These are phyloP conservation scores for Alcedo atthis DNA, from an alignment of 2,797 vertebrate genomes.

Conservation along the genomic window DNA sequence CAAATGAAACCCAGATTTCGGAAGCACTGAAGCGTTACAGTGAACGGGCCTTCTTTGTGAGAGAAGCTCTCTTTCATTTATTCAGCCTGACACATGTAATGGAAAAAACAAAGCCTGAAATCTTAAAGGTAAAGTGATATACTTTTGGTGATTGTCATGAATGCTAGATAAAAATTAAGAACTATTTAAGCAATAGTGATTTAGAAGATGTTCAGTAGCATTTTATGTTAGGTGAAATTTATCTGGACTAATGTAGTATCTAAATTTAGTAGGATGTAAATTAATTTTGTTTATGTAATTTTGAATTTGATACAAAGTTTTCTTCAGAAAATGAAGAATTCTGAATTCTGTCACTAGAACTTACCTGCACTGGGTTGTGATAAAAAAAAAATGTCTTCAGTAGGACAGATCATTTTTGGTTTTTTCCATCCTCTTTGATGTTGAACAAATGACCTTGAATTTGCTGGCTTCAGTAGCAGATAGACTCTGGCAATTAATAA, in stretches of 20 bases:
- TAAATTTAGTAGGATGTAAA: neutral
- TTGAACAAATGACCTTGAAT: neutral
- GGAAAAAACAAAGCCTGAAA: conserved; percentile 96
- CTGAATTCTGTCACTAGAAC: neutral
- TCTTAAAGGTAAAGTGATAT: conserved; percentile 88
- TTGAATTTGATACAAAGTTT: neutral
- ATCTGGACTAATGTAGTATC: neutral
- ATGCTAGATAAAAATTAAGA: neutral
- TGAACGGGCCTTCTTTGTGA: conserved; percentile 95
- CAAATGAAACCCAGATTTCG: conserved; percentile 96
- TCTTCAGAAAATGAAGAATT: neutral
- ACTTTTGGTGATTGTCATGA: neutral
- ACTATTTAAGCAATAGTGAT: neutral
- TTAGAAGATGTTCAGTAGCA: neutral
- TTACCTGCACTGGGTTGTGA: neutral
- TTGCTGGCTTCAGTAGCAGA: neutral
- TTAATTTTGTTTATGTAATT: neutral
- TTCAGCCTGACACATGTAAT: conserved; percentile 96
- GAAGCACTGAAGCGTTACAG: conserved; percentile 95
- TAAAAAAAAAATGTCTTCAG: neutral
- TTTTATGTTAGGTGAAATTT: neutral
- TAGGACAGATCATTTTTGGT: neutral
- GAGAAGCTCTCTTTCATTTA: conserved; percentile 97
- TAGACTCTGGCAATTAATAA: neutral
- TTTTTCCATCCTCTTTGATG: neutral